phyloP scores from a whole-genome alignment of 1,140 invertebrate genomes.

The Diprion similis region DNA sequence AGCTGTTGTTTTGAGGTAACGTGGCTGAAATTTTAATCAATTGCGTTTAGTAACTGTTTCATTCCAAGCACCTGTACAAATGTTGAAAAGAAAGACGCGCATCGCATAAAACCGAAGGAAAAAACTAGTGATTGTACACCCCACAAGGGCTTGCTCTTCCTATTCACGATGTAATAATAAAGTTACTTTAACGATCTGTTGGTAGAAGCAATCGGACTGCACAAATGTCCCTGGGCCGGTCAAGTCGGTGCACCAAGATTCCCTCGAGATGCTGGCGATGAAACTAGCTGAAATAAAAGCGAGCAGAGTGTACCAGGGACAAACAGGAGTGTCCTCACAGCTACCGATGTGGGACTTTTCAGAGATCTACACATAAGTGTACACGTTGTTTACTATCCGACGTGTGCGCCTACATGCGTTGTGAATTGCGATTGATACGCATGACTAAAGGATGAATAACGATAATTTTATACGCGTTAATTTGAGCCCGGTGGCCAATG shows the following conservation, averaged over 20 bases:
- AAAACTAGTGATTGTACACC: background rate
- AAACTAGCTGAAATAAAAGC: background rate
- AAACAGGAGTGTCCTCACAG: background rate
- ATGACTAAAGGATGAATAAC: background rate
- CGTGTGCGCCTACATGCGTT: background rate
- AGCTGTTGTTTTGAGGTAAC: background rate
- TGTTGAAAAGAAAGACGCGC: background rate
- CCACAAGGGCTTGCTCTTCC: background rate
- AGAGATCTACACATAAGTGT: background rate
- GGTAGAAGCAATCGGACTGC: background rate
- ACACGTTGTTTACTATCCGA: background rate
- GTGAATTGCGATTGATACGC: background rate
- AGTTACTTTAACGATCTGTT: slow-evolving; percentile 4
- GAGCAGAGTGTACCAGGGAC: background rate
- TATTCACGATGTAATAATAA: background rate
- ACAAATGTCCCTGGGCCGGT: background rate
- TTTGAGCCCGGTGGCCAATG: background rate
- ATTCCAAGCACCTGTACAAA: background rate
- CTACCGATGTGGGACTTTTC: background rate
- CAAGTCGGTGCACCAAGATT: background rate
- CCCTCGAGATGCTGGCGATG: background rate
- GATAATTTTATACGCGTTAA: slow-evolving; percentile 3
- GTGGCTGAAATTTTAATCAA: background rate
- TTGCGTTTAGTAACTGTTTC: background rate
- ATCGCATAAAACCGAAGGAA: background rate